A percentile compares a stretch with the other conserved stretches of the same genome.
phyloP scores from a whole-genome alignment of 2,888 invertebrate genomes.

The Schrankia costaestrigalis region DNA sequence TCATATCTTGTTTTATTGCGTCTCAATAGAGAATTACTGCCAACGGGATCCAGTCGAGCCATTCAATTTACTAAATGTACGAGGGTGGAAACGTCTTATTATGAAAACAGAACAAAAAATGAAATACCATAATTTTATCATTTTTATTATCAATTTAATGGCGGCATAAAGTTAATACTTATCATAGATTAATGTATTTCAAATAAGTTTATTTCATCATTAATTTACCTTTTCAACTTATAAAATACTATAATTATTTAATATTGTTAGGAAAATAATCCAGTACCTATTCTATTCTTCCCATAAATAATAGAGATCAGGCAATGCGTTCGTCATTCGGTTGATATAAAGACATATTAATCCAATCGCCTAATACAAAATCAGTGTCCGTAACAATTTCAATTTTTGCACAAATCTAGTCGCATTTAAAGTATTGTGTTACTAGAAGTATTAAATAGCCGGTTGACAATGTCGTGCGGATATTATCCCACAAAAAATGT shows the following conservation, averaged over 20 bases:
- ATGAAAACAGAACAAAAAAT: slow-evolving; percentile 16
- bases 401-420: slow-evolving; percentile 80
- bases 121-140: slow-evolving; percentile 25
- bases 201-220: no score
- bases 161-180: slow-evolving; percentile 15
- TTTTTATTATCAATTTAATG: slow-evolving; percentile 16
- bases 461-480: slow-evolving; percentile 80
- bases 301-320: background rate
- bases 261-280: no score
- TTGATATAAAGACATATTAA: slow-evolving; percentile 53
- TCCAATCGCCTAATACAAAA: slow-evolving; percentile 68
- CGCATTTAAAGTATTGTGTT: slow-evolving; percentile 79
- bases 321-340: slow-evolving; percentile 9
- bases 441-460: slow-evolving; percentile 78
- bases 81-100: slow-evolving; percentile 42
- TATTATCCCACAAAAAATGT: slow-evolving; percentile 80
- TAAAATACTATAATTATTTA: no score
- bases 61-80: slow-evolving; percentile 60
- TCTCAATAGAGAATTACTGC: slow-evolving; percentile 66
- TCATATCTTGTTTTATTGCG: slow-evolving; percentile 79
- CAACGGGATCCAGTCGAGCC: slow-evolving; percentile 49
- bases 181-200: slow-evolving; percentile 12
- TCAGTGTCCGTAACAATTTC: slow-evolving; percentile 73
- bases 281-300: no score
- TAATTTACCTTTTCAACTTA: no score